Base-by-base conservation (phyloP, 1,140 invertebrate genomes). In the Colletes latitarsis region DNA sequence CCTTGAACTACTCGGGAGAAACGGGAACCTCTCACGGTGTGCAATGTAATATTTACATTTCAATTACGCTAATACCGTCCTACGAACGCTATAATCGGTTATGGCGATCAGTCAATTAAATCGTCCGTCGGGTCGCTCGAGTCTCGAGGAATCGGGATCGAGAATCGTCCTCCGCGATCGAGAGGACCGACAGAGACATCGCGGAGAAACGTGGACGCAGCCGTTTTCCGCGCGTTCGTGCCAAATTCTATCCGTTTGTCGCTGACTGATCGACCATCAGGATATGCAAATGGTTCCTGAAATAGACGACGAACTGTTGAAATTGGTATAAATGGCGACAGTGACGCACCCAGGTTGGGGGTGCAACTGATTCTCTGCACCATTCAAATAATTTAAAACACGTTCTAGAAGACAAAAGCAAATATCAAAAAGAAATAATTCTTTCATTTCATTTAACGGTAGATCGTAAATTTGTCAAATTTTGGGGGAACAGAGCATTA, bases 41-140 rank as follows among this genome's bases (percentile, higher is more conserved):
- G 63, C 55, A 41, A 52, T 53, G 78, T 68, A 60, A 60, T 75
- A 75, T 80, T 60, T 68, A 75, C 72, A 62, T 68, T 80, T 74
- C 63, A 52, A 80, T 80, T 75, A 79, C 69, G 49, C 39, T 73
- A 79, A 73, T 53, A 41, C 62, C 30, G 69, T 19, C 52, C 19
- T 14, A 15, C 4, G 68, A 30, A 21, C 19, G 68, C 53, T 9
- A 9, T 4, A 30, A 70, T 70, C 68, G 68, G 41, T n/a, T 39
- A 14, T 66, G 60, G 15, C 39, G 69, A 72, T 60, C 66, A 1
- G 43, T n/a, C n/a, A 49, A 39, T 30, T 49, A 53, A 49, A 69
- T 49, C 57, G 43, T 39, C 39, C 19, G 21, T 17, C 4, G 60
- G 6, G 4, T 21, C 21, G 4, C 15, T 6, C 55, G 62, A 9